Evolutionary conservation across 2,797 vertebrate species (phyloP).

Genomic region (Oceanodroma leucorhoa): DNA sequence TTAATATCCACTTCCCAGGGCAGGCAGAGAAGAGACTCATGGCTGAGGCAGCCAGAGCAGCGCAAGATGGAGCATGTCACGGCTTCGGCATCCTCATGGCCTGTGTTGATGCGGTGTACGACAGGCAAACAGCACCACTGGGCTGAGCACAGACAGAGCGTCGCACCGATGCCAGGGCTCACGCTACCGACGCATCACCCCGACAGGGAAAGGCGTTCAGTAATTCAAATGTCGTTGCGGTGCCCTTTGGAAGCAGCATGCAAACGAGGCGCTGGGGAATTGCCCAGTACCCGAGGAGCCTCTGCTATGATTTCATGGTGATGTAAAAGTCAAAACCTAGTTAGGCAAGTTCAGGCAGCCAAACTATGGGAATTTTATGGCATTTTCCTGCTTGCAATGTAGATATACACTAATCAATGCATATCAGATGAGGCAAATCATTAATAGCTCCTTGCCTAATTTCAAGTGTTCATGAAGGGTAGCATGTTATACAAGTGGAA

Average conservation of each 20-base stretch:
- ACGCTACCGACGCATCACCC: fast-evolving
- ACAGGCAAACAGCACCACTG: not conserved
- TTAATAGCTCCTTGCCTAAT: not conserved
- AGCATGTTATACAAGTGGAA: not conserved
- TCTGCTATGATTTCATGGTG: not conserved
- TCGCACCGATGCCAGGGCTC: fast-evolving
- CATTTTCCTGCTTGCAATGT: not conserved
- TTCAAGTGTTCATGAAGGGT: not conserved
- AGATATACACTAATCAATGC: not conserved
- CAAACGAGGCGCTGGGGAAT: fast-evolving
- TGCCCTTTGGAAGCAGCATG: not conserved
- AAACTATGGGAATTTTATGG: not conserved
- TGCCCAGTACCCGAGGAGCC: not conserved
- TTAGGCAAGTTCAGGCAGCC: not conserved
- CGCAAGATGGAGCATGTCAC: not conserved
- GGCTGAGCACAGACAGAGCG: not conserved
- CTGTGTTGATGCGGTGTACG: fast-evolving
- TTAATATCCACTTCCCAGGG: not conserved
- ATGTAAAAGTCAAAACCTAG: not conserved
- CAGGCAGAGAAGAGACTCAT: not conserved
- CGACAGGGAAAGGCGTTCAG: not conserved
- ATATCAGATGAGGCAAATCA: fast-evolving
- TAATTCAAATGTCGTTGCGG: not conserved
- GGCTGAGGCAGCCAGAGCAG: not conserved
- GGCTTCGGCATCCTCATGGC: not conserved